phyloP scores from a whole-genome alignment of 2,797 vertebrate genomes.

The Eulemur coronatus region DNA sequence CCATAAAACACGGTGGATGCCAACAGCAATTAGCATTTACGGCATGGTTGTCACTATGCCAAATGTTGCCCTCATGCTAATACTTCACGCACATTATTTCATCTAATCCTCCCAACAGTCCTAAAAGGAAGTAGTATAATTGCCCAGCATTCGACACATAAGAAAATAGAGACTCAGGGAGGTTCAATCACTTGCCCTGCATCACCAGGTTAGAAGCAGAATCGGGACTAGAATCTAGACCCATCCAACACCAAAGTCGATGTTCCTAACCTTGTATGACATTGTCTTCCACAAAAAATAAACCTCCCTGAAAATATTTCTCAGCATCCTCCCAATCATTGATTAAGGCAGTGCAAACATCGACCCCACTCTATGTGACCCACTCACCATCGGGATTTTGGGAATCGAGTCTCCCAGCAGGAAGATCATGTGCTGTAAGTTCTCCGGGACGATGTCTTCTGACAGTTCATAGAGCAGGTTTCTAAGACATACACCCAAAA shows the following conservation, averaged over 20 bases:
- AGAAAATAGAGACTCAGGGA: background rate
- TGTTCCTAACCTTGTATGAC: background rate
- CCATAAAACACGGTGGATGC: background rate
- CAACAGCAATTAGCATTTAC: background rate
- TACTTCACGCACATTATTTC: background rate
- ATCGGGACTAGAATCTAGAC: background rate
- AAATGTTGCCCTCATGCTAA: background rate
- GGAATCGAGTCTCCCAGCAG: slow-evolving; percentile 78
- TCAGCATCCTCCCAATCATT: background rate
- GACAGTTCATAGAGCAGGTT: slow-evolving; percentile 90
- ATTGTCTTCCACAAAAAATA: background rate
- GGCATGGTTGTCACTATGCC: background rate
- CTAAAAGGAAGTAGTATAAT: background rate
- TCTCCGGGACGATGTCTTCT: slow-evolving; percentile 81
- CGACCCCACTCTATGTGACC: background rate
- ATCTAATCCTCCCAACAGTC: background rate
- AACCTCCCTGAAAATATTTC: background rate
- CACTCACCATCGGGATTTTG: slow-evolving; percentile 81
- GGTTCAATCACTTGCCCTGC: background rate
- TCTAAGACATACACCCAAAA: slow-evolving; percentile 77
- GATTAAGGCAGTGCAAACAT: background rate
- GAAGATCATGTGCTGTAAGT: slow-evolving; percentile 84
- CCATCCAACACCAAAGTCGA: background rate
- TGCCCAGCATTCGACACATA: background rate
- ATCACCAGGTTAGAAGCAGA: background rate